Evolutionary conservation across 2,888 invertebrate genomes (phyloP).

Genomic region (Cantharis nigra): DNA sequence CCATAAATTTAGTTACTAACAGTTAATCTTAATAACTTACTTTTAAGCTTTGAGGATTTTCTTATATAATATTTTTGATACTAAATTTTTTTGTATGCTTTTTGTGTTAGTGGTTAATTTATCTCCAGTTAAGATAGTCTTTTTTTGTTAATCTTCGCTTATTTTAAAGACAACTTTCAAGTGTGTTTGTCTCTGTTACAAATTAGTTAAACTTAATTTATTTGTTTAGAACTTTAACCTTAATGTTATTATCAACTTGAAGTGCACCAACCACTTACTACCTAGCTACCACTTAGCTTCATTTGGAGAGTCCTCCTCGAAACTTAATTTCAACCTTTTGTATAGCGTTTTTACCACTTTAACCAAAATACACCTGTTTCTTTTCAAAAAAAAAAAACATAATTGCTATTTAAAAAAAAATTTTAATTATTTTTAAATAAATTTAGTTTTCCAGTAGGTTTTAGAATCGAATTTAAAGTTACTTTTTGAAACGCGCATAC

Average conservation of each 20-base stretch:
- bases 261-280: not conserved
- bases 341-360: too few relatives aligned
- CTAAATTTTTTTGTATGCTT: not conserved
- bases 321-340: not conserved
- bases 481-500: not conserved
- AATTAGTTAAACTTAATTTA: not conserved
- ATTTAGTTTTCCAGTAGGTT: not conserved
- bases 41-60: not conserved
- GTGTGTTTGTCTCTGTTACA: not conserved
- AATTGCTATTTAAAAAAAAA: too few relatives aligned
- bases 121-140: not conserved
- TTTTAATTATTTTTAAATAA: not conserved
- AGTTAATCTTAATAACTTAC: not conserved
- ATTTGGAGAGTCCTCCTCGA: not conserved
- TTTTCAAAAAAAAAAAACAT: not conserved
- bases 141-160: not conserved
- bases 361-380: not conserved
- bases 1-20: not conserved
- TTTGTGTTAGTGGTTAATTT: not conserved
- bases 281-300: not conserved
- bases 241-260: not conserved
- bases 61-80: not conserved
- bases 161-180: not conserved
- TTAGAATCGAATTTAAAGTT: not conserved
- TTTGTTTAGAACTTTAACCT: not conserved